Evolutionary conservation across 2,797 vertebrate species (phyloP).

Genomic region (Australoheros facetus): DNA sequence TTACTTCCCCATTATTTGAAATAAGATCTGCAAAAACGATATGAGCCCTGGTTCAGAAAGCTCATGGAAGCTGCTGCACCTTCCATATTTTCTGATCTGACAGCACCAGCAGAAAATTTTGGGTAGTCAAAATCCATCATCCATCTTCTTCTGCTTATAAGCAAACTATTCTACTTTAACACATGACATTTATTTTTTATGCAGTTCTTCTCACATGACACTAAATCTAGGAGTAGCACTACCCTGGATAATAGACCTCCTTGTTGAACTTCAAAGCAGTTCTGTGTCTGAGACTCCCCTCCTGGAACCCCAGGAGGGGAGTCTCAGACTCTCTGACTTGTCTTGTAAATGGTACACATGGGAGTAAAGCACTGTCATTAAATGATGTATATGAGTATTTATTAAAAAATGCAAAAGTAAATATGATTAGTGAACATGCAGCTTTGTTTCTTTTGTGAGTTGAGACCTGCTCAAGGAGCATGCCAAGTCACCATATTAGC

Average conservation of each 20-base stretch:
- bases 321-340: background rate
- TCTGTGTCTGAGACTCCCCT: background rate
- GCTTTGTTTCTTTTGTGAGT: background rate
- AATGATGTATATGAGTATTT: background rate
- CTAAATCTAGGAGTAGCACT: background rate
- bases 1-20: constrained; percentile 29
- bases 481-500: background rate
- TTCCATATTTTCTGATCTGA: background rate
- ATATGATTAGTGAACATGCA: background rate
- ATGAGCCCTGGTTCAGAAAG: constrained; percentile 8
- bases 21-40: constrained; percentile 15
- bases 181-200: background rate
- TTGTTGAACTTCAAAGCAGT: background rate
- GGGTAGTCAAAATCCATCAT: background rate
- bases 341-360: background rate
- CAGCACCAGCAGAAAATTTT: background rate
- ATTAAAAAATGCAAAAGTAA: background rate
- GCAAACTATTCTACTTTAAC: background rate
- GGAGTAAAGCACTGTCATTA: background rate
- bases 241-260: background rate
- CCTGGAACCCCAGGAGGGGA: background rate
- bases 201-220: background rate
- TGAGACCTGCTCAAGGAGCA: background rate
- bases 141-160: background rate
- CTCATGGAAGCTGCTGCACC: background rate